Percentiles rank a stretch among this genome's conserved stretches.
Evolutionary conservation across 2,113 vertebrate genomes (phyloP).

Genomic region (Trichomycterus rosablanca): DNA sequence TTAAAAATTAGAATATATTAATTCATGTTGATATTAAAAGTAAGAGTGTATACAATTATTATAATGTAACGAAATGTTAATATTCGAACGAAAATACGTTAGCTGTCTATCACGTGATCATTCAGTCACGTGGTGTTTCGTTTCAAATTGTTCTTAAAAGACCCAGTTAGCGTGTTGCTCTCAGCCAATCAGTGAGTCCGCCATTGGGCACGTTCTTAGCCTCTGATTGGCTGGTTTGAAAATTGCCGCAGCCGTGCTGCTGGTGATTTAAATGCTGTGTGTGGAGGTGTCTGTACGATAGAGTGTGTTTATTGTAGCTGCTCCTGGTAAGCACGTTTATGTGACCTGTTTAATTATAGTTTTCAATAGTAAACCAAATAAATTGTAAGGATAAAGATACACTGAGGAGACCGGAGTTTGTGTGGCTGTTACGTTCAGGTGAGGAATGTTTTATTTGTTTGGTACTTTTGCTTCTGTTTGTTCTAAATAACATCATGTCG

Average conservation of each 20-base stretch:
- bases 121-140: neutral
- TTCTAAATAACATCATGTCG: no score
- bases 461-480: no score
- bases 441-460: no score
- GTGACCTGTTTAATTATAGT: no score
- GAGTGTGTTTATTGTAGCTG: no score
- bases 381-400: no score
- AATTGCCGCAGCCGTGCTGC: conserved; percentile 30
- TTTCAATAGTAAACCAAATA: no score
- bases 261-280: conserved; percentile 60
- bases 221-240: conserved; percentile 67
- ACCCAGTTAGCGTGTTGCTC: no score
- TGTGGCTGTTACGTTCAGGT: no score
- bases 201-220: neutral
- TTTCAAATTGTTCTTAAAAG: conserved; percentile 46
- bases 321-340: no score
- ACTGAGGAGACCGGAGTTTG: no score
- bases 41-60: neutral
- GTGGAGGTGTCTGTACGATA: neutral
- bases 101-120: no score
- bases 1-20: neutral
- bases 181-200: conserved; percentile 54
- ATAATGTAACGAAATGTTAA: neutral
- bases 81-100: neutral
- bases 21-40: neutral